Percentiles rank a stretch among this genome's conserved stretches.
Evolutionary conservation across 2,113 vertebrate genomes (phyloP).

Genomic region (Platanista minor): DNA sequence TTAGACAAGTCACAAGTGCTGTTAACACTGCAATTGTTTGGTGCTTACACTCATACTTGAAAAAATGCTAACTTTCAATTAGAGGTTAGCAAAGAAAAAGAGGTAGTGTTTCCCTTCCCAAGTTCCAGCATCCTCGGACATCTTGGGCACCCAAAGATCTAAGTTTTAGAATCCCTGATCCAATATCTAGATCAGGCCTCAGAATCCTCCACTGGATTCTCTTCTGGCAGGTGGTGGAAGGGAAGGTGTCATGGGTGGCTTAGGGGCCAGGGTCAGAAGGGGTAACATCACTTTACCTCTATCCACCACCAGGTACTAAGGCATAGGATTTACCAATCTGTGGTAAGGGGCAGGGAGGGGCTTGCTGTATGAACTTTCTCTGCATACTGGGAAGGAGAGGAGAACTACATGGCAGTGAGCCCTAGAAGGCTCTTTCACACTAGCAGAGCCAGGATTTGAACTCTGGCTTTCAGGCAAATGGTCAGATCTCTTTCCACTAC

Average conservation of each 20-base stretch:
- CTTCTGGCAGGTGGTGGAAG: too few species aligned
- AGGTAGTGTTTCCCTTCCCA: neutral
- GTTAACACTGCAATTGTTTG: neutral
- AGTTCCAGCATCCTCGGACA: neutral
- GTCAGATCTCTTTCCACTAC: neutral
- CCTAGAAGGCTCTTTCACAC: neutral
- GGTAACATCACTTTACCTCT: neutral
- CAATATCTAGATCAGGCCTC: neutral
- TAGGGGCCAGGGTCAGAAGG: neutral
- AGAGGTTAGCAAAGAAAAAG: neutral
- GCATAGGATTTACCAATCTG: too few species aligned
- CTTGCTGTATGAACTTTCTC: neutral
- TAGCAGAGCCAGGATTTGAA: neutral
- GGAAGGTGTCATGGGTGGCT: neutral
- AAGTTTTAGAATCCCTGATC: neutral
- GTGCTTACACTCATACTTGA: neutral
- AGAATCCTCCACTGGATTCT: neutral
- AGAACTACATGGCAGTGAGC: neutral
- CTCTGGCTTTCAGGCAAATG: neutral
- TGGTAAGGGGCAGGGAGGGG: too few species aligned
- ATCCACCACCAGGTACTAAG: neutral
- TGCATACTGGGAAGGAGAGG: neutral
- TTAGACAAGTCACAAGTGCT: neutral
- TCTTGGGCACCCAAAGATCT: neutral
- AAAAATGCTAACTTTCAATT: neutral